Base-by-base conservation (phyloP, 2,888 invertebrate genomes). In the Drosophila parthenogenetica region DNA sequence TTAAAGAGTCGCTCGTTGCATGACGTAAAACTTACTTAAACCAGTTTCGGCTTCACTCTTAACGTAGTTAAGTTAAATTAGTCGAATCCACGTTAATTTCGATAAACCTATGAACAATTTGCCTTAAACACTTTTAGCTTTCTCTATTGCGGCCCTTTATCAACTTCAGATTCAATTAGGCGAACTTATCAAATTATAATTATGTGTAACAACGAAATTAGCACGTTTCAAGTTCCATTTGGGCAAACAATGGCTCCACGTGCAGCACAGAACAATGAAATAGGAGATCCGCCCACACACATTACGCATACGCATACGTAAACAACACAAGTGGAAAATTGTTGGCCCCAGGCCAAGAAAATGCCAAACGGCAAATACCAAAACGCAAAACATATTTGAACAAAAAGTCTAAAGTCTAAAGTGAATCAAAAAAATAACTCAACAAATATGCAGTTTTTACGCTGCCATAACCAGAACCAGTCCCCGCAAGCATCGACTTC, bases 361-460 rank as follows among this genome's bases (percentile, higher is more conserved):
- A 78, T 70, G 66, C 55, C 73, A 70, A 73, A 79, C 57, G 37
- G n/a, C 60, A 39, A 76, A 69, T 61, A 62, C 32, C 48, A 46
- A 39, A 75, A 78, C 76, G 49, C 55, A 58, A 67, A 82, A 67
- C 84, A 82, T 83, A 83, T 80, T 82, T 66, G 32, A 32, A 50
- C 16, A 43, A 45, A 49, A 10, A 42, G n/a, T 17, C 19, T 42
- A 49, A 10, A 42, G n/a, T 17, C 19, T 42, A 53, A 48, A 13
- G 29, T 5, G 11, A 32, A 50, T 37, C 22, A 22, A 17, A 19
- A 46, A 46, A 55, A 59, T 42, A 69, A 22, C 5, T 32, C 45
- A 50, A 39, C 42, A 50, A 55, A 59, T 66, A 48, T 35, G 16
- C 45, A 51, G 43, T 46, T 67, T 37, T 29, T 32, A 17, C 16